phyloP scores from a whole-genome alignment of 1,140 invertebrate genomes.

The Ceratina japonica region DNA sequence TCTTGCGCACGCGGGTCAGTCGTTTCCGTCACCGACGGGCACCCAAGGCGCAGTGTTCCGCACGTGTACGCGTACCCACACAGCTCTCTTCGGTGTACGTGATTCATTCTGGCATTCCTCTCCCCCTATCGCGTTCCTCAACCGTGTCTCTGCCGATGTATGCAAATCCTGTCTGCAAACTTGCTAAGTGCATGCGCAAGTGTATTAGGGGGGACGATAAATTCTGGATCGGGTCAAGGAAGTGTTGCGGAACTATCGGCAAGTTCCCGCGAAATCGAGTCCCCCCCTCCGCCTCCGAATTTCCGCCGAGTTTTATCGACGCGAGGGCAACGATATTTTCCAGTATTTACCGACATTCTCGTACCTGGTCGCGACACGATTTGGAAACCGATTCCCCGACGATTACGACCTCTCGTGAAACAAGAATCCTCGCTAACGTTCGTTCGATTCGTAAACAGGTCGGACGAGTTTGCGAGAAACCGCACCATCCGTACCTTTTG shows the following conservation, averaged over 20 bases:
- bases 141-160: slow-evolving; percentile 40
- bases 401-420: background rate
- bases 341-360: slow-evolving; percentile 8
- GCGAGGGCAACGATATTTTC: slow-evolving; percentile 1
- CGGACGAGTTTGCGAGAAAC: background rate
- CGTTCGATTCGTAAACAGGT: background rate
- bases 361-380: too few species aligned
- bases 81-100: slow-evolving; percentile 3
- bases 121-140: background rate
- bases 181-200: slow-evolving; percentile 60
- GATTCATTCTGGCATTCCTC: slow-evolving; percentile 23
- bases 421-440: too few species aligned
- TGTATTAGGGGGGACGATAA: slow-evolving; percentile 59
- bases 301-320: slow-evolving; percentile 40
- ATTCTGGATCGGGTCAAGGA: slow-evolving; percentile 58
- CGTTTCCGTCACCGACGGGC: slow-evolving; percentile 12
- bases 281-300: slow-evolving; percentile 27
- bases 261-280: slow-evolving; percentile 55
- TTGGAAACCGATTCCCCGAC: background rate
- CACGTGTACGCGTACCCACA: background rate
- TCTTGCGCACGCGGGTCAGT: slow-evolving; percentile 13
- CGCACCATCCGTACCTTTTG: too few species aligned
- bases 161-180: slow-evolving; percentile 64
- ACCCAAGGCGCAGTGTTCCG: slow-evolving; percentile 13
- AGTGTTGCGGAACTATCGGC: slow-evolving; percentile 46